A percentile compares a stretch with the other conserved stretches of the same genome.
Conservation (phyloP, 2,888 invertebrate genomes). For the Candidula unifasciata region DNA sequence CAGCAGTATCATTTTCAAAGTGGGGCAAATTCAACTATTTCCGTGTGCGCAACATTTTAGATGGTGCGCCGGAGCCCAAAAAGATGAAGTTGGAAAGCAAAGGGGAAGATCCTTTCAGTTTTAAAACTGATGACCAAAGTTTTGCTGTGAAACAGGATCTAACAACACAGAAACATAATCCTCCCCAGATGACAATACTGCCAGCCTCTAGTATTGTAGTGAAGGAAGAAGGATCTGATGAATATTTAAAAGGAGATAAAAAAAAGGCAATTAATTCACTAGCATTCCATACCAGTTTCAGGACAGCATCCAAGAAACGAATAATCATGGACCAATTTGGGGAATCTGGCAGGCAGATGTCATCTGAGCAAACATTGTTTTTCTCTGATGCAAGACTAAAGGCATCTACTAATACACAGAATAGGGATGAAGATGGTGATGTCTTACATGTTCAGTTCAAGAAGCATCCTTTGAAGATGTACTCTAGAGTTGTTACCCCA, state of each 20-base stretch:
- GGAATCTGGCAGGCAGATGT: constrained; percentile 52
- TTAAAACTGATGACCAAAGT: constrained; percentile 67
- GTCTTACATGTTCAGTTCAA: constrained; percentile 54
- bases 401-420: background rate
- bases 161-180: constrained; percentile 38
- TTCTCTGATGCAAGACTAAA: constrained; percentile 18
- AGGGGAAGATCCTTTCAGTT: constrained; percentile 70
- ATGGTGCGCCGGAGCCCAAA: constrained; percentile 38
- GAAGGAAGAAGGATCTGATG: constrained; percentile 17
- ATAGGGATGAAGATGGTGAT: constrained; percentile 41
- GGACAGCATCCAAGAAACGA: constrained; percentile 41
- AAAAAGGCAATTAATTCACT: constrained; percentile 22
- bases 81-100: constrained; percentile 53
- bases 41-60: constrained; percentile 61
- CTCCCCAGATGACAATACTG: constrained; percentile 42
- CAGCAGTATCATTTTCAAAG: constrained; percentile 63
- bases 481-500: constrained; percentile 55
- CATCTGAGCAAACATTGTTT: constrained; percentile 39
- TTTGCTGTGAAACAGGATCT: constrained; percentile 55
- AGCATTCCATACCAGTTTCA: constrained; percentile 41
- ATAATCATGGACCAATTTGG: constrained; percentile 54
- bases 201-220: constrained; percentile 56
- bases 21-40: constrained; percentile 73
- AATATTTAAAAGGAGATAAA: constrained; percentile 14
- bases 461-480: constrained; percentile 55